A percentile compares a stretch with the other conserved stretches of the same genome.
Evolutionary conservation across 2,797 vertebrate species (phyloP).

Genomic region (Anguilla anguilla): DNA sequence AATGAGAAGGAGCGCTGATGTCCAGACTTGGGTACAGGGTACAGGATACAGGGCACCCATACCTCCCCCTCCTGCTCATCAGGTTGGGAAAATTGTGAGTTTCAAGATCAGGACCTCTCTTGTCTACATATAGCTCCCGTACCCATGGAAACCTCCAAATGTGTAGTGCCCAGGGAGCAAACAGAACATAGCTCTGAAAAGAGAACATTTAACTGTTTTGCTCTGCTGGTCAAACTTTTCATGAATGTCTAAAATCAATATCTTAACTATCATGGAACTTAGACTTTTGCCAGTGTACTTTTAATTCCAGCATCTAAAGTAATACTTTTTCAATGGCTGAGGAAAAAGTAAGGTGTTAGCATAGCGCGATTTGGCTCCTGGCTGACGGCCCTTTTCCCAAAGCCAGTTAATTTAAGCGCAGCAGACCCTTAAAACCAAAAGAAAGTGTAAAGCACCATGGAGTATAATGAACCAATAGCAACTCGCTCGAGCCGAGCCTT

Average conservation of each 20-base stretch:
- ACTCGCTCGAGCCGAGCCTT: not conserved
- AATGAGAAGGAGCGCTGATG: not conserved
- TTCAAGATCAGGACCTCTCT: not conserved
- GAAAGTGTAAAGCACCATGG: not conserved
- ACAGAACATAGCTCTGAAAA: not conserved
- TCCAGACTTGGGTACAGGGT: not conserved
- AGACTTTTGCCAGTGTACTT: not conserved
- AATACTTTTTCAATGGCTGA: constrained; percentile 23
- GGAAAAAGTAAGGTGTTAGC: constrained; percentile 28
- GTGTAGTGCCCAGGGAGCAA: not conserved
- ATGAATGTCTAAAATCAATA: not conserved
- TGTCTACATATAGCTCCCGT: not conserved
- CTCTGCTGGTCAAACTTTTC: not conserved
- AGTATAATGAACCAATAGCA: constrained; percentile 10
- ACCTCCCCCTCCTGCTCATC: not conserved
- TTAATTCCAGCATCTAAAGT: constrained; percentile 9
- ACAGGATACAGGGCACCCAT: not conserved
- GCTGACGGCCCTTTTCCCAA: constrained; percentile 3
- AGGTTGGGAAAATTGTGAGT: not conserved
- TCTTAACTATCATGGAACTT: not conserved
- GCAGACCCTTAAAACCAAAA: not conserved
- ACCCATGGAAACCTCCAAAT: not conserved
- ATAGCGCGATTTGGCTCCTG: not conserved
- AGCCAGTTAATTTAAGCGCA: constrained; percentile 1
- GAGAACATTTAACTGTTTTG: not conserved